Evolutionary conservation across 2,113 vertebrate genomes (phyloP).

Genomic region (Arvicanthis niloticus): DNA sequence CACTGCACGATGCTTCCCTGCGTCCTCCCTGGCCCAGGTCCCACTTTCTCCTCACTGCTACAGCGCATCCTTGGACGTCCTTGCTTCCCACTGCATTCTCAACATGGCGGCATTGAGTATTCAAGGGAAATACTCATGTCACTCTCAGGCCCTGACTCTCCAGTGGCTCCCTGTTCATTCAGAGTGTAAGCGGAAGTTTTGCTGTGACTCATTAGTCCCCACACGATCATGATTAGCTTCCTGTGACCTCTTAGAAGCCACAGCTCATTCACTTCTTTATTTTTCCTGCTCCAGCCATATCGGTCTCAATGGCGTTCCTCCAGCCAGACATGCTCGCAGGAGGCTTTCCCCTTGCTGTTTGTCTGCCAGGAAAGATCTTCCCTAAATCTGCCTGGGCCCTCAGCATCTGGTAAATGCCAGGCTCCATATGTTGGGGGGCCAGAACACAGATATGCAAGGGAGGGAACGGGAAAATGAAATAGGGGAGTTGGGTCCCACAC

Average conservation of each 20-base stretch:
- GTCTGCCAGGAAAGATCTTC: neutral
- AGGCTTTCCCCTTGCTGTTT: constrained; percentile 43
- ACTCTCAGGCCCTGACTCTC: neutral
- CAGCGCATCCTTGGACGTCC: neutral
- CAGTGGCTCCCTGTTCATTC: neutral
- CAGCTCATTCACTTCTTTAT: neutral
- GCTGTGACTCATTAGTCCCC: neutral
- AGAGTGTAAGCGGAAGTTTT: neutral
- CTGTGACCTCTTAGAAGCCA: neutral
- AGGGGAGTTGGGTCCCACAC: neutral
- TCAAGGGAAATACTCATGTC: neutral
- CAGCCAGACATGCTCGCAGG: neutral
- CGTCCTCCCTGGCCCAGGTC: neutral
- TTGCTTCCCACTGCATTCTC: neutral
- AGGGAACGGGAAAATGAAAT: neutral
- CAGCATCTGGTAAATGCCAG: constrained; percentile 45
- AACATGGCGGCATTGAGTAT: neutral
- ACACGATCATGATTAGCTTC: neutral
- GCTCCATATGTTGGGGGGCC: constrained; percentile 53
- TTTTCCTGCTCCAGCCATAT: neutral
- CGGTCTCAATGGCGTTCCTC: neutral
- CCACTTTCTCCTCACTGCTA: neutral
- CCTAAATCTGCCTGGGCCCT: neutral
- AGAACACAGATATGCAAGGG: neutral
- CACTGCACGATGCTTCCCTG: neutral